Evolutionary conservation across 2,888 invertebrate genomes (phyloP).

Genomic region (Acanthococcus lagerstroemiae): DNA sequence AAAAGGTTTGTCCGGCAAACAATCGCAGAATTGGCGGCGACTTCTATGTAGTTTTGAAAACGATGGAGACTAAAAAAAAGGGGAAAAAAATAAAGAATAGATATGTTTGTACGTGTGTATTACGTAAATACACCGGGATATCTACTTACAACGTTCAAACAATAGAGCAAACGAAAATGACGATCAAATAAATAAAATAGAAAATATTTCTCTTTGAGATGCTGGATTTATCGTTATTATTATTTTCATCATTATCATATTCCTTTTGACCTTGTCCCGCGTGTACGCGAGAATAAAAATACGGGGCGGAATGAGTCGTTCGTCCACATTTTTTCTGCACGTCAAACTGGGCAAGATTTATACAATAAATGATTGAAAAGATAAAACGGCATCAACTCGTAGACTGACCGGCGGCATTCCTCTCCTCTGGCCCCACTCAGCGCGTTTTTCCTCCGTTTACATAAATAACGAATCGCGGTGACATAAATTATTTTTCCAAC

Average conservation of each 20-base stretch:
- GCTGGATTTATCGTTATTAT: slow-evolving; percentile 25
- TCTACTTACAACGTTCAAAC: slow-evolving; percentile 12
- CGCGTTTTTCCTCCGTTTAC: slow-evolving; percentile 14
- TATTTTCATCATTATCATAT: slow-evolving; percentile 29
- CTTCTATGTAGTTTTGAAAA: background rate
- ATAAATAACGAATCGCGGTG: slow-evolving; percentile 23
- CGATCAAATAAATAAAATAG: slow-evolving; percentile 27
- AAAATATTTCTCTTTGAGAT: slow-evolving; percentile 21
- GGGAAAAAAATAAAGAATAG: background rate
- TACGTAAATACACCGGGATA: too few species aligned
- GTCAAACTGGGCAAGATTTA: slow-evolving; percentile 19
- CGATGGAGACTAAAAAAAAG: background rate
- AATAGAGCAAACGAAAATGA: slow-evolving; percentile 25
- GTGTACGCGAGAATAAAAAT: slow-evolving; percentile 20
- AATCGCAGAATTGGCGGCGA: slow-evolving; percentile 8
- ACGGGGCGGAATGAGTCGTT: slow-evolving; percentile 21
- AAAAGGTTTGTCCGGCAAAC: background rate
- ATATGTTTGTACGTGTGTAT: too few species aligned
- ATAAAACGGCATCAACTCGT: slow-evolving; percentile 22
- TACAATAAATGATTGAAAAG: slow-evolving; percentile 26
- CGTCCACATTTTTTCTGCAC: slow-evolving; percentile 18
- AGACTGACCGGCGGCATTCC: slow-evolving; percentile 27
- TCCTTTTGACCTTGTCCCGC: slow-evolving; percentile 19
- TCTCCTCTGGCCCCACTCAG: slow-evolving; percentile 12
- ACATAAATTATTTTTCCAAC: slow-evolving; percentile 21